Evolutionary conservation across 2,888 invertebrate genomes (phyloP).

Genomic region (Pristionchus maxplancki): DNA sequence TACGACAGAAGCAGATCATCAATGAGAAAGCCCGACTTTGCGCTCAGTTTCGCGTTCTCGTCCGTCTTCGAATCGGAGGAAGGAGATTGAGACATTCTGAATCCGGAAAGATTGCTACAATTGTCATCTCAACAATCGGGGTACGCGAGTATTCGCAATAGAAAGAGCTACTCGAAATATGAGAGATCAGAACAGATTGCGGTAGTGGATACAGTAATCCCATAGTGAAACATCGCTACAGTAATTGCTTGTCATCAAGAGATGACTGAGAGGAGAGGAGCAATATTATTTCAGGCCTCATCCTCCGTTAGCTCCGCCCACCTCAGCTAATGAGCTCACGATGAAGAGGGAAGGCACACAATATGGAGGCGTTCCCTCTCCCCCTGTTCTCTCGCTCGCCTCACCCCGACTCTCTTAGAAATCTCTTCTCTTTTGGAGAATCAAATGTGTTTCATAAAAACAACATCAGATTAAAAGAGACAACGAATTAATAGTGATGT

Average conservation of each 20-base stretch:
- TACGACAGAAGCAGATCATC: neutral
- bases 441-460: neutral
- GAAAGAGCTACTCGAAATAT: too few species aligned
- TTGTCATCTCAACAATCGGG: too few species aligned
- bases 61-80: neutral
- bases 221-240: too few species aligned
- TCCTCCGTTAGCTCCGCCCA: neutral
- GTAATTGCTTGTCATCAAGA: too few species aligned
- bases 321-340: neutral
- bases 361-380: neutral
- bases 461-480: neutral
- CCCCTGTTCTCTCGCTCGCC: neutral
- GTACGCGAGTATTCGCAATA: too few species aligned
- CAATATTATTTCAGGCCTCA: too few species aligned
- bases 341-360: neutral
- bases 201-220: too few species aligned
- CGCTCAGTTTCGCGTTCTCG: neutral
- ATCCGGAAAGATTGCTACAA: too few species aligned
- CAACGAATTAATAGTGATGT: neutral
- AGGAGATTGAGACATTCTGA: constrained; percentile 1
- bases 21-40: constrained; percentile 10
- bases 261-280: too few species aligned
- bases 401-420: neutral
- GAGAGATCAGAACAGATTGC: too few species aligned
- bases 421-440: neutral